Evolutionary conservation across 2,888 invertebrate species (phyloP), one percentile per base, ranked within the genome.

Genomic region (Andrena marginata): DNA sequence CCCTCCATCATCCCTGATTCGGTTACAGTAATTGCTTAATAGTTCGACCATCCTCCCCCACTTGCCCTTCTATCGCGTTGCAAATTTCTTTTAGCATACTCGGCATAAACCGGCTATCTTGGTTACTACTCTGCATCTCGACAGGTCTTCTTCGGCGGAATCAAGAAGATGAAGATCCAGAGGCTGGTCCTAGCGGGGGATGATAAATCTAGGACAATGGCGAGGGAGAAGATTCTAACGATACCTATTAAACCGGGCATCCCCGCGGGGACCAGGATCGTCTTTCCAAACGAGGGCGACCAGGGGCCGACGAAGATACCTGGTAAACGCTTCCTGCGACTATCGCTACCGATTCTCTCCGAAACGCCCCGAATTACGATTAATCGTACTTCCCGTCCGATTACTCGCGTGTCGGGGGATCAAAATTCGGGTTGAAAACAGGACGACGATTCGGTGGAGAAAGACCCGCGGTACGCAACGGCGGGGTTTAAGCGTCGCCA

Each of bases 101-200:
- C 42, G 1, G 4, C 1, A 5, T 4, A 16, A 42, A 16, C 5
- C 1, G 16, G 13, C 42, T 42, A 16, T 56, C 26, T 13, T 2
- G 26, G 6, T 59, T 16, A 13, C 10, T 4, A 16, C 31, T 29
- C 6, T 73, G 54, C 26, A 67, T 29, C 8, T 56, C 8, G 49
- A n/a, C 75, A 94, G 94, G 92, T 97, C 7, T 97, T 95, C 92
- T 96, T 95, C 88, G 98, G 98, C 0, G 96, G 97, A 0, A 94
- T 97, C n/a, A 98, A 97, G 93, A 96, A 97, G 92, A 97, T 97
- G 96, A 97, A 97, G 94, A 97, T 97, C 54, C 96, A 96, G 91
- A 95, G 97, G 56, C 94, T 96, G 64, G 96, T 97, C 6, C 96
- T 97, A 89, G 95, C 95, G 0, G 96, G 96, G 77, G 96, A 96